A percentile compares a stretch with the other conserved stretches of the same genome.
phyloP scores from a whole-genome alignment of 2,888 invertebrate species.

The Pterostichus madidus region DNA sequence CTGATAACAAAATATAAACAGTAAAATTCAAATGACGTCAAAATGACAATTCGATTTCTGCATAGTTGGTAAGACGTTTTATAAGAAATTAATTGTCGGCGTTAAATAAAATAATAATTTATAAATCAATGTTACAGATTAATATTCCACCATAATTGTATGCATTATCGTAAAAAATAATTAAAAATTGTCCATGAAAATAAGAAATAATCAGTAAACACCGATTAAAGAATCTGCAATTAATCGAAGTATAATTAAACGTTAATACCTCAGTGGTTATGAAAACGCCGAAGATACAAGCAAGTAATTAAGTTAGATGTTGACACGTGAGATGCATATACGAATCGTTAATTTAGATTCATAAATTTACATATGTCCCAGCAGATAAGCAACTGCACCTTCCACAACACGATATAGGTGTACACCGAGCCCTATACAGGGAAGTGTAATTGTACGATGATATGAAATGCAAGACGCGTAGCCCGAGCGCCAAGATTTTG shows the following conservation, averaged over 20 bases:
- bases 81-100: too few species aligned
- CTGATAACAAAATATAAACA: too few species aligned
- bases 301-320: slow-evolving; percentile 45
- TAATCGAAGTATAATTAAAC: too few species aligned
- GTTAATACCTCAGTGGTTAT: background rate
- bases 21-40: too few species aligned
- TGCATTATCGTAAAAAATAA: background rate
- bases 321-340: slow-evolving; percentile 24
- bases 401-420: slow-evolving; percentile 31
- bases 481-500: slow-evolving; percentile 46
- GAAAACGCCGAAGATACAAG: background rate
- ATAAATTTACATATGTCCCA: slow-evolving; percentile 53
- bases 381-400: slow-evolving; percentile 42
- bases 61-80: too few species aligned
- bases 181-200: background rate
- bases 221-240: too few species aligned
- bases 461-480: slow-evolving; percentile 49
- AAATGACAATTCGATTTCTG: too few species aligned
- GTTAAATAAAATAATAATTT: too few species aligned
- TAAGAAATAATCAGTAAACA: too few species aligned
- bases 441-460: slow-evolving; percentile 28
- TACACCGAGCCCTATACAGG: background rate
- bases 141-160: background rate
- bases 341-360: slow-evolving; percentile 41
- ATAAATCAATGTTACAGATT: too few species aligned